These are phyloP conservation scores for Pentalonia nigronervosa DNA, from an alignment of 1,140 invertebrate species.

Conservation along the genomic window DNA sequence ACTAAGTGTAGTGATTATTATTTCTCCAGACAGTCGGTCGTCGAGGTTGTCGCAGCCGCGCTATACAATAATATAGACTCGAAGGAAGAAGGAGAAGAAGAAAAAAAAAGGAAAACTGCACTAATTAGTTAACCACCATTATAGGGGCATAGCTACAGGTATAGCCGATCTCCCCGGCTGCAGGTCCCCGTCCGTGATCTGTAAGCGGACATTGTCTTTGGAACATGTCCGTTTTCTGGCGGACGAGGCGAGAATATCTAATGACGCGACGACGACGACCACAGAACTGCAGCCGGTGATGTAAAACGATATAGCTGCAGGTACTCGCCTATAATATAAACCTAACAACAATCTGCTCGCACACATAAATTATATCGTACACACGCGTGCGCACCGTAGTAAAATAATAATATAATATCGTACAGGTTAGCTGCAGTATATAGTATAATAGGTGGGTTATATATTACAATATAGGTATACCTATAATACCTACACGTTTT, in stretches of 20 bases:
- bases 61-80: background rate
- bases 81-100: background rate
- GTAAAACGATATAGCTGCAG: background rate
- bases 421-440: background rate
- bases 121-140: background rate
- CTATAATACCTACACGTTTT: background rate
- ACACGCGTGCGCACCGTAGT: background rate
- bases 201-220: background rate
- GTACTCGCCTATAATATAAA: background rate
- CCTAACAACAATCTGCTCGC: background rate
- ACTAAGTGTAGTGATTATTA: background rate
- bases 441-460: background rate
- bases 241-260: conserved; percentile 12
- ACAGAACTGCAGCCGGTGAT: background rate
- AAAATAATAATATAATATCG: background rate
- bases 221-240: background rate
- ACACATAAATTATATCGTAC: background rate
- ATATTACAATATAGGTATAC: background rate
- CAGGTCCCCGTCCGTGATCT: background rate
- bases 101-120: background rate
- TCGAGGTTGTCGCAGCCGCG: background rate
- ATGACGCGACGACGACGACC: background rate
- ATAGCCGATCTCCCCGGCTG: background rate
- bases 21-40: background rate
- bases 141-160: background rate